Evolutionary conservation across 2,113 vertebrate species (phyloP).

Genomic region (Engystomops pustulosus): DNA sequence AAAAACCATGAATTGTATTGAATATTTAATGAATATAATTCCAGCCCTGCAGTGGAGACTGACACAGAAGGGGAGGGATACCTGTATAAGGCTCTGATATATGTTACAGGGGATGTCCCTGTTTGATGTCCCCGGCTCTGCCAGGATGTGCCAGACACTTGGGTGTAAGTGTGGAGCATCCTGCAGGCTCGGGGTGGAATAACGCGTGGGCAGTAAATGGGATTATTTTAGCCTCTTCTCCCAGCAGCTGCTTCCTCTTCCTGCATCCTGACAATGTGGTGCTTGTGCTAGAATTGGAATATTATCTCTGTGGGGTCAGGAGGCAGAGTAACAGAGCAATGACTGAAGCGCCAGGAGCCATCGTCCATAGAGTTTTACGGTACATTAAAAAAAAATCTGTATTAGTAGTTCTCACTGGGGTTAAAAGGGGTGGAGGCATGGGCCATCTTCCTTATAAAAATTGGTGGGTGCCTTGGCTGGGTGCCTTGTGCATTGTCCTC

Average conservation of each 20-base stretch:
- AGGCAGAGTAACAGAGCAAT: not conserved
- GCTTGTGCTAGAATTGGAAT: constrained; percentile 29
- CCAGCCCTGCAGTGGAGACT: not conserved
- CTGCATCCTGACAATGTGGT: constrained; percentile 23
- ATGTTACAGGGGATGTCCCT: too few species aligned
- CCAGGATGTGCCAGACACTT: constrained; percentile 4
- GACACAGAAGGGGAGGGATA: not conserved
- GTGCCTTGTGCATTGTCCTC: not conserved
- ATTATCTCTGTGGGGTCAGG: constrained; percentile 26
- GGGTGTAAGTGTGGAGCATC: not conserved
- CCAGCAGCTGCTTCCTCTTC: constrained; percentile 48
- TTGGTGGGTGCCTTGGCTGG: too few species aligned
- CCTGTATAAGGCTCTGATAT: not conserved
- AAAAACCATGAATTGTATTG: too few species aligned
- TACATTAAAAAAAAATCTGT: too few species aligned
- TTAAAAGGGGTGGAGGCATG: too few species aligned
- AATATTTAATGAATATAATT: too few species aligned
- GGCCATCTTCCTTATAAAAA: too few species aligned
- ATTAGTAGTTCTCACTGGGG: too few species aligned
- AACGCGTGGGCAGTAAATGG: constrained; percentile 6
- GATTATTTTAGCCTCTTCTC: constrained; percentile 44
- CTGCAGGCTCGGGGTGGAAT: not conserved
- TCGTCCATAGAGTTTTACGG: not conserved
- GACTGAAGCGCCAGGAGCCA: not conserved
- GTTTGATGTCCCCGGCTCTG: not conserved